Conservation (phyloP, 92 coral and sea anemone species). For the Ricordea florida region DNA sequence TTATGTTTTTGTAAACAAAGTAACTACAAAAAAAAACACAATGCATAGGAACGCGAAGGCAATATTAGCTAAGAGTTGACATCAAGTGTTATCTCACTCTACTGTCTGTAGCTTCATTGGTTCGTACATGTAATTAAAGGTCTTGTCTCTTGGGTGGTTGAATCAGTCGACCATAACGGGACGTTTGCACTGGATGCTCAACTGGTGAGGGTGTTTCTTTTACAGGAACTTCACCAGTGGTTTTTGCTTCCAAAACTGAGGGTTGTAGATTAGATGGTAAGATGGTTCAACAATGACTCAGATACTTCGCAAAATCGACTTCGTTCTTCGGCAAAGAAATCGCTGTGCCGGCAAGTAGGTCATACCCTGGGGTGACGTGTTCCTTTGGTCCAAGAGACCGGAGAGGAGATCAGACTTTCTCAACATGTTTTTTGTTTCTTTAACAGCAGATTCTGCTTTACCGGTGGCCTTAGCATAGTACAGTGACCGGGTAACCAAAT, state of each 20-base stretch:
- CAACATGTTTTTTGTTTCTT: too few species aligned
- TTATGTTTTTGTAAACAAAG: too few species aligned
- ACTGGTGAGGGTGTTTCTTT: neutral
- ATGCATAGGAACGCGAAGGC: too few species aligned
- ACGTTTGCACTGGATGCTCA: neutral
- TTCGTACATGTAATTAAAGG: neutral
- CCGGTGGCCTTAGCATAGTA: constrained; percentile 10
- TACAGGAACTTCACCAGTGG: neutral
- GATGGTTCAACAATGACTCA: neutral
- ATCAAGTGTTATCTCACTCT: neutral
- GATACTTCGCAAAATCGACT: neutral
- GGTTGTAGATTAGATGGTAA: neutral
- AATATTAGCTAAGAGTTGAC: too few species aligned
- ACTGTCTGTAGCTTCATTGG: neutral
- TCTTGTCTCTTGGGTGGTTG: constrained; percentile 1
- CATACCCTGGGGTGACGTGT: too few species aligned
- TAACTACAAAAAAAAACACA: too few species aligned
- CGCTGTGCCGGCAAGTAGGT: too few species aligned
- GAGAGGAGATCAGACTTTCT: too few species aligned
- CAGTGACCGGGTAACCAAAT: constrained; percentile 26
- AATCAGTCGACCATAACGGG: constrained; percentile 26
- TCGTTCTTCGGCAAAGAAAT: neutral
- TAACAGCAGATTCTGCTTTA: constrained; percentile 22
- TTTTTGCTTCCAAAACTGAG: neutral
- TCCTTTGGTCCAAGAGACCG: too few species aligned